Base-by-base conservation (phyloP, 2,888 invertebrate genomes). In the Silvanus unidentatus region DNA sequence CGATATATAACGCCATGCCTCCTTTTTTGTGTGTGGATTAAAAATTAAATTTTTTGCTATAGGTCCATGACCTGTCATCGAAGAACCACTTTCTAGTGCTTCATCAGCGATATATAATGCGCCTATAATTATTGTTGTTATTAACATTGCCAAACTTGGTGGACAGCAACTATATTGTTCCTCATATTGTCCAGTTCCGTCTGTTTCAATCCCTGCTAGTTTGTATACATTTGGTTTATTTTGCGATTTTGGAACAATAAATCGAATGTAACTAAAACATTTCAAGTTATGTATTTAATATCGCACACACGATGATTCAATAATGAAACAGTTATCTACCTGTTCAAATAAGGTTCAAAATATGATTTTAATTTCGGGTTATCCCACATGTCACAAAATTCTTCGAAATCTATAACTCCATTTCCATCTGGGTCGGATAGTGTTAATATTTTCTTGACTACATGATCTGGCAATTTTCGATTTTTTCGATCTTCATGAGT, bases 101-200 rank as follows among this genome's bases (percentile, higher is more conserved):
- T 55, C 52, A 28, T 68, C 66, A 10, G 61, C 50, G 10, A 60
- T 74, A 67, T 80, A 87, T 60, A 85, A 75, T 8, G 80, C 75
- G 55, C 94, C 91, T 78, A 96, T 93, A 55, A 92, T 73, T 49
- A 94, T 60, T 5, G 92, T 91, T 61, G 96, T 85, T 47, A 90
- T 72, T 50, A 95, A 80, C 88, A 97, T 93, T 65, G 92, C 89
- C 43, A 98, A 62, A 1, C 89, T 84, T 0, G 97, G 97, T 11
- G 96, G 97, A 68, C 83, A 85, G 66, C 97, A 95, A 52, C 81
- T 85, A 75, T 96, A 96, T 66, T 94, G 86, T 59, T 90, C 86
- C 62, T 92, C 86, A 71, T 94, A 95, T 4, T 49, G 48, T 11
- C 57, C 57, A 1, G 84, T 82, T 2, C 86, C 87, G 74, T 86